A percentile compares a stretch with the other conserved stretches of the same genome.
Conservation (phyloP, 2,888 invertebrate species). For the Cabera pusaria region DNA sequence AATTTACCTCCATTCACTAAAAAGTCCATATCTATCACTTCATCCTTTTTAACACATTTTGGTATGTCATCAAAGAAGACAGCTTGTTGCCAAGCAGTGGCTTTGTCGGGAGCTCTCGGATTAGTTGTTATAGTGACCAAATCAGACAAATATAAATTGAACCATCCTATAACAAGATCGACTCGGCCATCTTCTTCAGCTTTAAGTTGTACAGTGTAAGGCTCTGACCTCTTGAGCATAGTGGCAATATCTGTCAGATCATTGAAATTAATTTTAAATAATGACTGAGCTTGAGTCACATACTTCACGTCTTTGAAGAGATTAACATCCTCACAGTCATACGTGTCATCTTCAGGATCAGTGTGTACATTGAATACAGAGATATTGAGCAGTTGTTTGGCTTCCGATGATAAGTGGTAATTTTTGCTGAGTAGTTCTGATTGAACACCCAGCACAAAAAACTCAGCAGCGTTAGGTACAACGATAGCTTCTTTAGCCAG, state of each 20-base stretch:
- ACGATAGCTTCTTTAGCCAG: constrained; percentile 76
- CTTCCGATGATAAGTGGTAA: constrained; percentile 59
- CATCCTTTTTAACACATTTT: constrained; percentile 45
- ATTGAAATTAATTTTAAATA: constrained; percentile 86
- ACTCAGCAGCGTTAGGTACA: constrained; percentile 84
- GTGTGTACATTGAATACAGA: constrained; percentile 36
- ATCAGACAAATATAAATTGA: constrained; percentile 87
- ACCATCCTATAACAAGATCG: constrained; percentile 88
- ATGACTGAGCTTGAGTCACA: constrained; percentile 80
- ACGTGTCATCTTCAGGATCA: constrained; percentile 77
- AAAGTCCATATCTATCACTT: constrained; percentile 55
- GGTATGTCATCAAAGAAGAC: constrained; percentile 85
- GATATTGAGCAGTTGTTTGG: constrained; percentile 56
- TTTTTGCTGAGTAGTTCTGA: constrained; percentile 75
- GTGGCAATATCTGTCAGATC: constrained; percentile 72
- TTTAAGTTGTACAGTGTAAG: constrained; percentile 60
- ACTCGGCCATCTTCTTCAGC: constrained; percentile 76
- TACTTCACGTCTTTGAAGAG: constrained; percentile 79
- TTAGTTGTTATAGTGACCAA: constrained; percentile 84
- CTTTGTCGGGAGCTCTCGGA: constrained; percentile 71
- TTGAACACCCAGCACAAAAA: constrained; percentile 86
- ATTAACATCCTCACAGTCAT: constrained; percentile 87
- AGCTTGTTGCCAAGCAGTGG: constrained; percentile 91
- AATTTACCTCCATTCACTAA: constrained; percentile 65
- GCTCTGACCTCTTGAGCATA: constrained; percentile 53